These are phyloP conservation scores for Drosophila quadrilineata DNA, from an alignment of 1,140 invertebrate species.

Conservation along the genomic window DNA sequence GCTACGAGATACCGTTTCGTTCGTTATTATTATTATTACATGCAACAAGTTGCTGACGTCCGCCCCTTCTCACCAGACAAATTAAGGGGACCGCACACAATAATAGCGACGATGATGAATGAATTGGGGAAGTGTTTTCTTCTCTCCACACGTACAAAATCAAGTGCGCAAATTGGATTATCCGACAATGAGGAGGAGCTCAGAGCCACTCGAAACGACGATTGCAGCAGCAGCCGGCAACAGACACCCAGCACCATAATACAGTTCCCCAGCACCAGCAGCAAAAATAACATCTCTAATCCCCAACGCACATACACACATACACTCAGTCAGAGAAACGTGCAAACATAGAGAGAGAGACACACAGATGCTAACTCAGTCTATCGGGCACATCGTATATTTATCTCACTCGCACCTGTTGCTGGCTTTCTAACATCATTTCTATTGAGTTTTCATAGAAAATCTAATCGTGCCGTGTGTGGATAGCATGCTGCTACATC, in stretches of 20 bases:
- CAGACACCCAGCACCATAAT: too few relatives aligned
- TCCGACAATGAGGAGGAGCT: conserved; percentile 42
- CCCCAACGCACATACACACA: conserved; percentile 8
- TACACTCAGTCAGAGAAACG: not conserved
- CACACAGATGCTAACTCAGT: too few relatives aligned
- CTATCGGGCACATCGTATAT: conserved; percentile 16
- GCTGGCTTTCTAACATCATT: conserved; percentile 65
- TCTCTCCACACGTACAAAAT: not conserved
- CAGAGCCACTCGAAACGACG: conserved; percentile 13
- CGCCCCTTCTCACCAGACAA: conserved; percentile 20
- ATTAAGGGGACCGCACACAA: conserved; percentile 42
- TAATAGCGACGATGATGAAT: not conserved
- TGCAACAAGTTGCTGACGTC: conserved; percentile 54
- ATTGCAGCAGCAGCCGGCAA: conserved; percentile 32
- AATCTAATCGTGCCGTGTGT: conserved; percentile 66
- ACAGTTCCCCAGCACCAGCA: conserved; percentile 5
- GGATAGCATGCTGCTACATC: conserved; percentile 61
- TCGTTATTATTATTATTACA: conserved; percentile 80
- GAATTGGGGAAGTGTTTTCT: conserved; percentile 19
- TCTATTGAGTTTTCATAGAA: conserved; percentile 78
- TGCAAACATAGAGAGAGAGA: too few relatives aligned
- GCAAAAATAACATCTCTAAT: conserved; percentile 41
- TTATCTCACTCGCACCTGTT: conserved; percentile 65
- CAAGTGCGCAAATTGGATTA: conserved; percentile 67
- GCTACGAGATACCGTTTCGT: conserved; percentile 78